Percentiles rank a stretch among this genome's conserved stretches.
These are phyloP conservation scores for Geococcyx californianus DNA, from an alignment of 2,113 vertebrate genomes.

Conservation along the genomic window DNA sequence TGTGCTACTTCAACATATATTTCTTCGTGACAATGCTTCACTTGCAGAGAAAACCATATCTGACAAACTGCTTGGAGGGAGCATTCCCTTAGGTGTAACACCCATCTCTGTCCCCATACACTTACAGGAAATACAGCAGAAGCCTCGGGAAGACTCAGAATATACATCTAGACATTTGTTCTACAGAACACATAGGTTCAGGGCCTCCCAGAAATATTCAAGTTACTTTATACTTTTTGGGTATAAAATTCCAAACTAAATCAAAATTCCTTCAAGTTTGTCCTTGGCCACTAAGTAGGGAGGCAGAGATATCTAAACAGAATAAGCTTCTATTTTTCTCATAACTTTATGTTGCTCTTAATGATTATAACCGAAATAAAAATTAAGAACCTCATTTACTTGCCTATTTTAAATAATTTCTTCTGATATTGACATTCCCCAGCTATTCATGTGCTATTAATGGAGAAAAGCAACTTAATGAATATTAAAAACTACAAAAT, in stretches of 20 bases:
- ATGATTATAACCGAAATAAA: neutral
- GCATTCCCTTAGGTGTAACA: neutral
- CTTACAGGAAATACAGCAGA: neutral
- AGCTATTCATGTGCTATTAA: neutral
- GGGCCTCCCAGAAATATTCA: neutral
- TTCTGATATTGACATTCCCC: neutral
- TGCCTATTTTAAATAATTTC: neutral
- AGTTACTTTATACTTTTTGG: rapidly evolving
- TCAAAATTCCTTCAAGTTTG: neutral
- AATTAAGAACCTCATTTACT: neutral
- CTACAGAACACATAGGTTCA: neutral
- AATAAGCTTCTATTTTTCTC: neutral
- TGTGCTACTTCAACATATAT: neutral
- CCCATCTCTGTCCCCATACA: neutral
- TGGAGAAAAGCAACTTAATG: neutral
- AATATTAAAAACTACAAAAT: neutral
- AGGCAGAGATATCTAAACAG: neutral
- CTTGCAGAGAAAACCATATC: neutral
- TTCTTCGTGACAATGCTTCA: neutral
- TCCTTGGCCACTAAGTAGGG: neutral
- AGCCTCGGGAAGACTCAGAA: neutral
- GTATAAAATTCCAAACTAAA: neutral
- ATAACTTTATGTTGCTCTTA: neutral
- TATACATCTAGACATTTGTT: neutral
- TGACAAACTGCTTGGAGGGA: neutral